A percentile compares a stretch with the other conserved stretches of the same genome.
Conservation (phyloP, 2,888 invertebrate genomes). For the Stictocephala bisonia region DNA sequence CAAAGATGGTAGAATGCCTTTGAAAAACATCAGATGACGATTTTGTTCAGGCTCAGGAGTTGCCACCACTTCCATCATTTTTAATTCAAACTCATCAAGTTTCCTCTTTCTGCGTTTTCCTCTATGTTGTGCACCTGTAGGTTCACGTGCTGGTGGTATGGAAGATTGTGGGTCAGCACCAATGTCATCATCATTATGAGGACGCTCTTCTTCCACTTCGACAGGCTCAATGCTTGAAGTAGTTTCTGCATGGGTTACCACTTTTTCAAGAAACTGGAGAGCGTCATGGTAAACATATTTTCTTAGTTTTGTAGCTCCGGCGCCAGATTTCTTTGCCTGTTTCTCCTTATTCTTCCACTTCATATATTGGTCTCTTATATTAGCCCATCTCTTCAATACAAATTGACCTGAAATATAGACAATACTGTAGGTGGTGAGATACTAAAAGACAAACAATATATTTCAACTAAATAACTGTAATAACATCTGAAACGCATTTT, state of each 20-base stretch:
- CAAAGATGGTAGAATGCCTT: conserved; percentile 50
- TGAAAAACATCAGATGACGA: conserved; percentile 51
- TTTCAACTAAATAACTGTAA: not conserved
- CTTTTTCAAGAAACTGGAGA: conserved; percentile 43
- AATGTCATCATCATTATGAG: not conserved
- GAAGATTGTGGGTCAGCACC: not conserved
- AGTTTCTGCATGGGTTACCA: conserved; percentile 7
- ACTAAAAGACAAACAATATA: no score
- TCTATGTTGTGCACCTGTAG: not conserved
- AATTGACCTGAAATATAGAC: conserved; percentile 41
- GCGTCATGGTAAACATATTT: conserved; percentile 50
- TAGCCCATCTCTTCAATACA: conserved; percentile 45
- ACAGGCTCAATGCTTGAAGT: not conserved
- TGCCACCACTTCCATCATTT: conserved; percentile 41
- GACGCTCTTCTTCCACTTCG: not conserved
- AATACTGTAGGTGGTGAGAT: not conserved
- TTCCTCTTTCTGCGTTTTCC: conserved; percentile 8
- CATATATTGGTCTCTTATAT: conserved; percentile 46
- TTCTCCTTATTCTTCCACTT: conserved; percentile 31
- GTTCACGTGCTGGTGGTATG: not conserved
- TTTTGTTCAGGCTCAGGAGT: conserved; percentile 43
- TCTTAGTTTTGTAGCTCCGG: conserved; percentile 40
- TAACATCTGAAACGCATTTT: no score
- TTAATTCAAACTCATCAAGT: conserved; percentile 33
- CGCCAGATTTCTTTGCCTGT: conserved; percentile 42